Percentiles rank a stretch among this genome's conserved stretches.
These are phyloP conservation scores for Acrocephalus scirpaceus DNA, from an alignment of 2,797 vertebrate species.

Conservation along the genomic window DNA sequence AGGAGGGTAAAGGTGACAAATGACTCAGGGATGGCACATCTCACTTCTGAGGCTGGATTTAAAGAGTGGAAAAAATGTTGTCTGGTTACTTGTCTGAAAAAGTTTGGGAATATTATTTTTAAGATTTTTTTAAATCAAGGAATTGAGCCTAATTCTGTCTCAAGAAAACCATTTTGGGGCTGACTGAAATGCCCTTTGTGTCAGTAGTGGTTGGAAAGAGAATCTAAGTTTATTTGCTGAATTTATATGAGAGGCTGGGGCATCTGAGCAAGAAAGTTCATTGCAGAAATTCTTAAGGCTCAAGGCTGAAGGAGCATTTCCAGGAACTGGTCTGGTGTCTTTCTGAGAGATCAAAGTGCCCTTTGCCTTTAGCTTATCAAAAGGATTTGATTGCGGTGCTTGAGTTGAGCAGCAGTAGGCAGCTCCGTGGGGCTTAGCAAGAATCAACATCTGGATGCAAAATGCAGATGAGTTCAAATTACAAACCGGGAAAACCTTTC, in stretches of 20 bases:
- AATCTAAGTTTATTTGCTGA: not conserved
- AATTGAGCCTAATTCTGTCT: not conserved
- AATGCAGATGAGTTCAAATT: not conserved
- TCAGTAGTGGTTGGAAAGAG: not conserved
- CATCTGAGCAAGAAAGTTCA: not conserved
- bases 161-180: not conserved
- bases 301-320: not conserved
- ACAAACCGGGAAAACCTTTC: not conserved
- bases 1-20: not conserved
- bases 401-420: not conserved
- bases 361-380: not conserved
- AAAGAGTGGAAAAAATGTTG: not conserved
- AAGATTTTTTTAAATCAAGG: not conserved
- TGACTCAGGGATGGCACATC: not conserved
- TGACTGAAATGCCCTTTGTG: not conserved
- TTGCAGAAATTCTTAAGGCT: not conserved
- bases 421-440: not conserved
- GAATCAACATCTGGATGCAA: not conserved
- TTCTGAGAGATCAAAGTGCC: not conserved
- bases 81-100: not conserved
- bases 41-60: not conserved
- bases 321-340: not conserved
- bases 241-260: not conserved
- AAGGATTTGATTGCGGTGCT: not conserved
- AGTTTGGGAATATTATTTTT: not conserved